Evolutionary conservation across 2,888 invertebrate species (phyloP).

Genomic region (Noctua pronuba): DNA sequence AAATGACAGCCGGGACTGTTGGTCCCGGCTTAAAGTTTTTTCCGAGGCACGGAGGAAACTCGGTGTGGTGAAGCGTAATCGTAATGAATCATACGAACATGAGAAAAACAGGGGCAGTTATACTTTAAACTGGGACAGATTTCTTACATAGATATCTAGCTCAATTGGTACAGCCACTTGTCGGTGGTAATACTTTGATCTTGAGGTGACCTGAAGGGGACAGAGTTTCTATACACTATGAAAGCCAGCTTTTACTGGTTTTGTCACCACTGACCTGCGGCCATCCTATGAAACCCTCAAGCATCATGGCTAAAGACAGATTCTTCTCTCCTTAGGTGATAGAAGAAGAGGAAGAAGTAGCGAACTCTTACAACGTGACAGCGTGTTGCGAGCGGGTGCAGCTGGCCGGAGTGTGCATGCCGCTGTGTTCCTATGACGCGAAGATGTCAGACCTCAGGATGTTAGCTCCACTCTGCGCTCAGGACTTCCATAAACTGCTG

Average conservation of each 20-base stretch:
- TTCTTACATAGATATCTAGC: not conserved
- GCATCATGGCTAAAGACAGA: not conserved
- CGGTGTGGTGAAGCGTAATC: too few relatives aligned
- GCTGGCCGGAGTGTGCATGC: constrained; percentile 92
- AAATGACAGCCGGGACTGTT: too few relatives aligned
- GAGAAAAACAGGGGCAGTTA: not conserved
- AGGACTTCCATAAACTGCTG: constrained; percentile 93
- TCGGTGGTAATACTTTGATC: too few relatives aligned
- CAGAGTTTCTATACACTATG: not conserved
- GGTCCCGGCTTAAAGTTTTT: too few relatives aligned
- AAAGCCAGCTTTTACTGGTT: not conserved
- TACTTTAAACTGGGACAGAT: not conserved
- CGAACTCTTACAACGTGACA: constrained; percentile 94
- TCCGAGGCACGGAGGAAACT: too few relatives aligned
- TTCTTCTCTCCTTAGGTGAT: constrained; percentile 80
- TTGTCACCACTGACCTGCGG: not conserved
- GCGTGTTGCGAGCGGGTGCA: constrained; percentile 94
- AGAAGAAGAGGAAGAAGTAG: constrained; percentile 91
- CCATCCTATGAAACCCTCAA: not conserved
- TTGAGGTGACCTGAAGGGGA: not conserved
- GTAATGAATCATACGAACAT: not conserved
- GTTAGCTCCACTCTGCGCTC: constrained; percentile 93
- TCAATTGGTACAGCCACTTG: not conserved
- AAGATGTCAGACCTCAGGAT: constrained; percentile 94
- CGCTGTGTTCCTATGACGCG: constrained; percentile 95